Evolutionary conservation across 2,888 invertebrate species (phyloP), one percentile per base, ranked within the genome.

Genomic region (Girardia tigrina): DNA sequence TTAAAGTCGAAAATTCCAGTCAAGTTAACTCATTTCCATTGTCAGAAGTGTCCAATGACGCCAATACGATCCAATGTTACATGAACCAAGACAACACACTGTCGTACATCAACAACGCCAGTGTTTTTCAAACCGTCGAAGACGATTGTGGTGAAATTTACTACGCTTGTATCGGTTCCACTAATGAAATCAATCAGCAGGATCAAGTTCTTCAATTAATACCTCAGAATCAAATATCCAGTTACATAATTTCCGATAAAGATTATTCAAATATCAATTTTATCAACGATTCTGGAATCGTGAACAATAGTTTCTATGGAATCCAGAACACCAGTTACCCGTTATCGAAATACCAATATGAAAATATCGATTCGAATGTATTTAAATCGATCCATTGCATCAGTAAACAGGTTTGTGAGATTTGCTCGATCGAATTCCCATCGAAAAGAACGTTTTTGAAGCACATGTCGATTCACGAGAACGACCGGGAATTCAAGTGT

Each of bases 401-500:
- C 4, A 23, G 56, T 12, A 56, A 56, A 16, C 56, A 56, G 23
- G 23, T n/a, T 20, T 56, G 56, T 56, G 56, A 56, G 23, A 16
- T 56, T 56, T 56, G 56, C n/a, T 4, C 56, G 6, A 4, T 56
- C 2, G 56, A 56, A 56, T 56, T 56, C 23, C 56, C 56, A 8
- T 56, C 56, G n/a, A 56, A 56, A 56, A n/a, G 56, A 12, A 56
- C 56, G 4, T 56, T 20, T 56, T 56, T 56, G n/a, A 56, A 56
- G n/a, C 56, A 56, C 23, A 56, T 56, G 56, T 56, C 56, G n/a
- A 56, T 56, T n/a, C 56, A 56, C 23, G 56, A 56, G 23, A 56
- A 56, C n/a, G 56, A 56, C 23, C 56, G 56, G n/a, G 56, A 56
- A 56, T 56, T 56, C 23, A 56, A 56, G n/a, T 56, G 56, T 56